phyloP scores from a whole-genome alignment of 2,113 vertebrate genomes.

The Platanista minor region DNA sequence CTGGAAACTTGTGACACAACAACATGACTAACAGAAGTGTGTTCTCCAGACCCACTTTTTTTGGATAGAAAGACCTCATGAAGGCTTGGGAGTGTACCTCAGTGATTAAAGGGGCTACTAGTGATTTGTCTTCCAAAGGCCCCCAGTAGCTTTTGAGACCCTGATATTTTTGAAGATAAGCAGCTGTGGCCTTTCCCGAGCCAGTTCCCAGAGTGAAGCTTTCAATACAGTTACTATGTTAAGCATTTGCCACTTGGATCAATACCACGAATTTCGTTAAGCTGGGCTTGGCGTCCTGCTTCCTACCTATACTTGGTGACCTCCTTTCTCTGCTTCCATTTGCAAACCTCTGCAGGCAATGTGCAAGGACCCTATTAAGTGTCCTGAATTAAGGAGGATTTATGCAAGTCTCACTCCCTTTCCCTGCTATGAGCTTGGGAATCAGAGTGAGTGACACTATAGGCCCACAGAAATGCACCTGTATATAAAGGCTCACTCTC shows the following conservation, averaged over 20 bases:
- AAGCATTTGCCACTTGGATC: constrained; percentile 19
- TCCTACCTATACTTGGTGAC: neutral
- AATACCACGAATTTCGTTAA: constrained; percentile 3
- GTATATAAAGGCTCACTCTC: neutral
- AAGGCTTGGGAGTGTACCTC: neutral
- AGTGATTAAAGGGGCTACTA: neutral
- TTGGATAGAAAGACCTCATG: neutral
- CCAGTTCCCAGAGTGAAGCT: neutral
- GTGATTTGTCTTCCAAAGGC: neutral
- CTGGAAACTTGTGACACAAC: neutral
- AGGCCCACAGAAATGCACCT: neutral
- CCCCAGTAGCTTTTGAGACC: neutral
- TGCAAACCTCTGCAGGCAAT: neutral
- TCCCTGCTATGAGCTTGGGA: neutral
- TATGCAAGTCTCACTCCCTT: neutral
- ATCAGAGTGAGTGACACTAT: neutral
- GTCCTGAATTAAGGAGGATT: neutral
- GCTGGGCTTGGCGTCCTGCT: neutral
- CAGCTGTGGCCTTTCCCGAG: constrained; percentile 32
- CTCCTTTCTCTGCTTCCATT: neutral
- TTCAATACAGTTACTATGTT: neutral
- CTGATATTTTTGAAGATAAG: constrained; percentile 43
- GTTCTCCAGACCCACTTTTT: neutral
- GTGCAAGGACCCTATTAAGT: neutral
- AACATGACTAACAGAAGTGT: neutral